phyloP scores from a whole-genome alignment of 2,113 vertebrate genomes.

The Emydocephalus ijimae region DNA sequence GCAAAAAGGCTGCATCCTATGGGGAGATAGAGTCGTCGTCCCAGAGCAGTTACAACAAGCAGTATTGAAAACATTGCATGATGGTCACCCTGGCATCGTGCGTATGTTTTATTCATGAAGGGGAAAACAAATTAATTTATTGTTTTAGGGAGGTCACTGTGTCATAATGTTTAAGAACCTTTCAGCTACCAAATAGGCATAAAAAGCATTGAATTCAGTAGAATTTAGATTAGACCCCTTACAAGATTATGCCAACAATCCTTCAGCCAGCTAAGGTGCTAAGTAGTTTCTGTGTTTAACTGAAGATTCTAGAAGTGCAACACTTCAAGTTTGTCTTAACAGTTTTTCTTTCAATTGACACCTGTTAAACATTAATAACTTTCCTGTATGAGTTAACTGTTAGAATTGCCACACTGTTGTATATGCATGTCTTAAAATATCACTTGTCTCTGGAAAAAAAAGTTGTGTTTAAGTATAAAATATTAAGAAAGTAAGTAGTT shows the following conservation, averaged over 20 bases:
- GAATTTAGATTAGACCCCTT: not conserved
- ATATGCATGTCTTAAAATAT: slow-evolving; percentile 24
- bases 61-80: no score
- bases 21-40: no score
- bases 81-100: no score
- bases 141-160: not conserved
- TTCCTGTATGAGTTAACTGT: slow-evolving; percentile 3
- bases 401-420: slow-evolving; percentile 23
- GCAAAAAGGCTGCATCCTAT: no score
- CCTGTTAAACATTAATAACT: slow-evolving; percentile 45
- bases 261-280: slow-evolving; percentile 1
- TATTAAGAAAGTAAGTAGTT: slow-evolving; percentile 50
- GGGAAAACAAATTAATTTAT: not conserved
- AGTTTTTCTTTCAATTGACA: slow-evolving; percentile 37
- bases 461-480: slow-evolving; percentile 54
- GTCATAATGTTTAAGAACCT: not conserved
- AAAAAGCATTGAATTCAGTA: not conserved
- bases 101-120: not conserved
- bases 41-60: no score
- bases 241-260: not conserved
- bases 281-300: slow-evolving; percentile 19
- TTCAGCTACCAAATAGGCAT: not conserved
- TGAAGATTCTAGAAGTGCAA: slow-evolving; percentile 31
- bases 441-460: slow-evolving; percentile 51
- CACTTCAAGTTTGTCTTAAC: slow-evolving; percentile 30